These are phyloP conservation scores for Daboia siamensis DNA, from an alignment of 2,113 vertebrate species.

Conservation along the genomic window DNA sequence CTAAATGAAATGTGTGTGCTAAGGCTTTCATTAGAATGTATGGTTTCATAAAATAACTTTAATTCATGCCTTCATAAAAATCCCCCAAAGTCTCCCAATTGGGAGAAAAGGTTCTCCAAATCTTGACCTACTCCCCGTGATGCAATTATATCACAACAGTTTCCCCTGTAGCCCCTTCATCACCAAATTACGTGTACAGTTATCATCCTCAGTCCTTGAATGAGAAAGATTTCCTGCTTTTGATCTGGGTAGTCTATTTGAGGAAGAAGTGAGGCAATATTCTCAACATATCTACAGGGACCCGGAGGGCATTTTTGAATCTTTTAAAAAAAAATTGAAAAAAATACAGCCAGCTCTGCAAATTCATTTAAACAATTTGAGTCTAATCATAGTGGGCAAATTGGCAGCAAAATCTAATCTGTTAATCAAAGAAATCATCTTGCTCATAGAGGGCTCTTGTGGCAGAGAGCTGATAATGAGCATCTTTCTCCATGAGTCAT, in stretches of 20 bases:
- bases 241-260: background rate
- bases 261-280: background rate
- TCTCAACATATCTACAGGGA: background rate
- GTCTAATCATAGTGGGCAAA: background rate
- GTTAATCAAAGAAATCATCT: background rate
- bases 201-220: background rate
- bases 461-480: background rate
- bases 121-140: background rate
- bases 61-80: background rate
- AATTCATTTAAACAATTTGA: background rate
- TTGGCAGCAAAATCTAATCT: background rate
- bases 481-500: background rate
- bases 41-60: background rate
- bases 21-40: background rate
- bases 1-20: background rate
- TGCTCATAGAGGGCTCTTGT: background rate
- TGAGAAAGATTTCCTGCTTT: background rate
- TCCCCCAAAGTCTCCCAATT: background rate
- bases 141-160: background rate
- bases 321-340: rapidly evolving
- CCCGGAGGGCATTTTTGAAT: background rate
- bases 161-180: background rate
- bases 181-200: background rate
- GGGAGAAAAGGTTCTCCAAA: background rate
- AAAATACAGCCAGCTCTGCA: background rate